These are phyloP conservation scores for Drosophila pseudoananassae DNA, from an alignment of 1,140 invertebrate genomes.

Conservation along the genomic window DNA sequence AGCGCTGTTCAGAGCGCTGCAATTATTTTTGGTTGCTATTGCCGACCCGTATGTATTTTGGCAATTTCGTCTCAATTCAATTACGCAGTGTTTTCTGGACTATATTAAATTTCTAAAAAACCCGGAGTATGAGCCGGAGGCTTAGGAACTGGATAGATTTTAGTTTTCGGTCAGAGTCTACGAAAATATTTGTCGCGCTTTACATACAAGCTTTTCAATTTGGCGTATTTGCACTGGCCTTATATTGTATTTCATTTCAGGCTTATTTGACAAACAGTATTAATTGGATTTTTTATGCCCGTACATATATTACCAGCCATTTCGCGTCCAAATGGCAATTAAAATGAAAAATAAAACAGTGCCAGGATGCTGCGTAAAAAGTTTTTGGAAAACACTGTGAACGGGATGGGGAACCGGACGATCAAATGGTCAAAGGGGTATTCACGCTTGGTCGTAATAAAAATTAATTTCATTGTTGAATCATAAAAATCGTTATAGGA, in stretches of 20 bases:
- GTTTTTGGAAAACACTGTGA: neutral
- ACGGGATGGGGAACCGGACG: conserved; percentile 6
- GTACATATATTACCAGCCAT: conserved; percentile 46
- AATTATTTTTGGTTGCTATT: conserved; percentile 22
- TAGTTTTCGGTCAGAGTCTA: neutral
- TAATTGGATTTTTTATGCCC: conserved; percentile 62
- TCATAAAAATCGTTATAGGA: conserved; percentile 52
- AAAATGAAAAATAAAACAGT: conserved; percentile 49
- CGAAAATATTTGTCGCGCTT: conserved; percentile 11
- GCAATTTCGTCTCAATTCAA: conserved; percentile 24
- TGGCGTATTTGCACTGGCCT: conserved; percentile 43
- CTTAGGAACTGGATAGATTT: neutral
- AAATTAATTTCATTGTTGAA: conserved; percentile 56
- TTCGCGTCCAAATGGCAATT: conserved; percentile 54
- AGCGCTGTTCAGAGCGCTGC: conserved; percentile 1
- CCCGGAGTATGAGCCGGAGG: neutral
- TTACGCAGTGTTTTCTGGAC: conserved; percentile 7
- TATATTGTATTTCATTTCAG: conserved; percentile 52
- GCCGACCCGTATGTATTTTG: neutral
- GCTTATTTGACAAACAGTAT: conserved; percentile 62
- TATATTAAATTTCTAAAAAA: conserved; percentile 29
- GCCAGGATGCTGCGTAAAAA: conserved; percentile 15
- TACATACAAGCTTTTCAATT: conserved; percentile 38
- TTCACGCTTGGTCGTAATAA: conserved; percentile 56
- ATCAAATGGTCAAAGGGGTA: conserved; percentile 50